Evolutionary conservation across 2,797 vertebrate species (phyloP).

Genomic region (Podargus strigoides): DNA sequence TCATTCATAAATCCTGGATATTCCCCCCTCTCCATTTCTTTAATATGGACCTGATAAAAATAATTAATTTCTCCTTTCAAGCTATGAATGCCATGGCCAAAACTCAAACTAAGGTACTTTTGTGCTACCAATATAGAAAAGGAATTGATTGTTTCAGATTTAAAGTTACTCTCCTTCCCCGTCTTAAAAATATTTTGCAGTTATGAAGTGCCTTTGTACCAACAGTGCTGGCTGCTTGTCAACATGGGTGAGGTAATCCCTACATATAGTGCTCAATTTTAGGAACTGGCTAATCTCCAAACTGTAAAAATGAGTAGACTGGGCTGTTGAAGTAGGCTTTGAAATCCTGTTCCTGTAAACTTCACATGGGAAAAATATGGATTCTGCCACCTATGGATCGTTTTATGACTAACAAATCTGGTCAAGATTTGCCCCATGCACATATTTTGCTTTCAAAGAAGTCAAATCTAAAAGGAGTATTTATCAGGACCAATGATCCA

Average conservation of each 20-base stretch:
- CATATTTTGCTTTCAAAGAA: not conserved
- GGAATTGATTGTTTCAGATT: not conserved
- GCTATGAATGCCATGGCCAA: not conserved
- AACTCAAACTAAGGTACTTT: not conserved
- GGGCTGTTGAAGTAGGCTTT: not conserved
- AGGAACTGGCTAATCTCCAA: not conserved
- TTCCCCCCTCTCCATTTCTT: not conserved
- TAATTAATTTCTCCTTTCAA: not conserved
- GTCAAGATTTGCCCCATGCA: not conserved
- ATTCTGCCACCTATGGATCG: not conserved
- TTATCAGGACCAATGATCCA: not conserved
- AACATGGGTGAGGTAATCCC: constrained; percentile 21
- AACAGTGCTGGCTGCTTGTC: constrained; percentile 7
- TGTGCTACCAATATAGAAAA: not conserved
- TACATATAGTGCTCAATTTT: not conserved
- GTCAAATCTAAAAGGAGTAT: not conserved
- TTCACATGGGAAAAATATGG: not conserved
- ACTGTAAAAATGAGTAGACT: not conserved
- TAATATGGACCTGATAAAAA: not conserved
- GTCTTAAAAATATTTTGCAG: not conserved
- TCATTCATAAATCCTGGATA: not conserved
- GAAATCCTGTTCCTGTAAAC: not conserved
- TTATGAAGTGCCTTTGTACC: not conserved
- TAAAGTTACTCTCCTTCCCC: not conserved
- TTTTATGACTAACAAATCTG: not conserved